These are phyloP conservation scores for Anas platyrhynchos DNA, from an alignment of 2,113 vertebrate genomes.

Conservation along the genomic window DNA sequence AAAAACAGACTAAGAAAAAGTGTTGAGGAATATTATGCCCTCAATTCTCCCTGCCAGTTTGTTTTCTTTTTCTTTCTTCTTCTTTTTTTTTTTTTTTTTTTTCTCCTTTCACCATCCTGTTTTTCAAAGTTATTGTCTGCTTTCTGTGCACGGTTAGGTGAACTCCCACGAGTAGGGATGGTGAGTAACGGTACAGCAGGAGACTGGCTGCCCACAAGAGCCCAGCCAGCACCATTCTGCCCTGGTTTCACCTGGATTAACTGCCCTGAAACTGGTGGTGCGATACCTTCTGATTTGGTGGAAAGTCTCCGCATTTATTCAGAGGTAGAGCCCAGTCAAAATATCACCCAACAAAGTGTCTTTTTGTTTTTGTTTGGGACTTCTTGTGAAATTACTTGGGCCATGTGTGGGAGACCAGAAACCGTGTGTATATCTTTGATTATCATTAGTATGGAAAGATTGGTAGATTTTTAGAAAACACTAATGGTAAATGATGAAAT, in stretches of 20 bases:
- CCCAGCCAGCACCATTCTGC: fast-evolving
- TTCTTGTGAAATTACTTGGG: neutral
- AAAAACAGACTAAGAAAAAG: neutral
- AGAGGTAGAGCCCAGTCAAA: neutral
- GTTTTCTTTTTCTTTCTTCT: neutral
- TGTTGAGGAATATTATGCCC: neutral
- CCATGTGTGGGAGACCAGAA: neutral
- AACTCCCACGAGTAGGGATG: neutral
- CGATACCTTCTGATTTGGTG: neutral
- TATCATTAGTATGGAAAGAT: neutral
- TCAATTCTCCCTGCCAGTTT: neutral
- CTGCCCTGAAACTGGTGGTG: neutral
- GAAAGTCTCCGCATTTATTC: neutral
- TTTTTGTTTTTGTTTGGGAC: neutral
- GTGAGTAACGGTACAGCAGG: neutral
- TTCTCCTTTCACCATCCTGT: neutral
- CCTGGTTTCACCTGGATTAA: neutral
- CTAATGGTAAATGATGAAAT: neutral
- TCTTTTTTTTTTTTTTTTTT: slow-evolving; percentile 13
- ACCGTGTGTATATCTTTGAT: neutral
- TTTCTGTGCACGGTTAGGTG: neutral
- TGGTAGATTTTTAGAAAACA: neutral
- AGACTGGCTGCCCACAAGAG: neutral
- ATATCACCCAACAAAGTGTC: neutral
- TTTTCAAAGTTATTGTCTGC: neutral